phyloP scores from a whole-genome alignment of 2,113 vertebrate genomes.

The Furnarius figulus region DNA sequence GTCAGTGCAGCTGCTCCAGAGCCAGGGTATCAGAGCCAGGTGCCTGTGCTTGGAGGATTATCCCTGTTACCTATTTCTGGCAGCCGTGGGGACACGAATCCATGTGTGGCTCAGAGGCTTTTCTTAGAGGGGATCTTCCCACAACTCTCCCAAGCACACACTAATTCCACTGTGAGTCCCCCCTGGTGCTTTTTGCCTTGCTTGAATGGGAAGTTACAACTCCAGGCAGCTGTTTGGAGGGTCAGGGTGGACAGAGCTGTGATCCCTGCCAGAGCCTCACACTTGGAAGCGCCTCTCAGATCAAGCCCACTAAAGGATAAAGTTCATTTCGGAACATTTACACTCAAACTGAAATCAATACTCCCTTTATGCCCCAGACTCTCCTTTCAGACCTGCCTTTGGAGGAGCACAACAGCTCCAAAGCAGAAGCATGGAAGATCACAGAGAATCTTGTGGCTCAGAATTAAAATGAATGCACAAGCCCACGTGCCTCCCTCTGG shows the following conservation, averaged over 20 bases:
- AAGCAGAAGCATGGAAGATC: background rate
- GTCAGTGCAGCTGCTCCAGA: background rate
- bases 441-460: background rate
- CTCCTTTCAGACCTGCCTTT: background rate
- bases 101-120: background rate
- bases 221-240: background rate
- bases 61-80: background rate
- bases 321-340: rapidly evolving
- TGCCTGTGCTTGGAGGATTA: background rate
- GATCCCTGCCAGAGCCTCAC: background rate
- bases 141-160: background rate
- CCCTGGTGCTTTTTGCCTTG: background rate
- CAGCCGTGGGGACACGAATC: background rate
- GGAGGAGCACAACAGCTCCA: no score
- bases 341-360: background rate
- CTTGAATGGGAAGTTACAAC: background rate
- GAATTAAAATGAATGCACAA: background rate
- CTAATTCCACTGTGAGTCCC: background rate
- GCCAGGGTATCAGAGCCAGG: background rate
- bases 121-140: background rate
- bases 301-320: background rate
- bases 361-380: background rate
- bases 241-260: background rate
- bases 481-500: background rate
- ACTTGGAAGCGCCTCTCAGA: background rate